A percentile compares a stretch with the other conserved stretches of the same genome.
Evolutionary conservation across 2,888 invertebrate species (phyloP).

Genomic region (Coleophora flavipennella): DNA sequence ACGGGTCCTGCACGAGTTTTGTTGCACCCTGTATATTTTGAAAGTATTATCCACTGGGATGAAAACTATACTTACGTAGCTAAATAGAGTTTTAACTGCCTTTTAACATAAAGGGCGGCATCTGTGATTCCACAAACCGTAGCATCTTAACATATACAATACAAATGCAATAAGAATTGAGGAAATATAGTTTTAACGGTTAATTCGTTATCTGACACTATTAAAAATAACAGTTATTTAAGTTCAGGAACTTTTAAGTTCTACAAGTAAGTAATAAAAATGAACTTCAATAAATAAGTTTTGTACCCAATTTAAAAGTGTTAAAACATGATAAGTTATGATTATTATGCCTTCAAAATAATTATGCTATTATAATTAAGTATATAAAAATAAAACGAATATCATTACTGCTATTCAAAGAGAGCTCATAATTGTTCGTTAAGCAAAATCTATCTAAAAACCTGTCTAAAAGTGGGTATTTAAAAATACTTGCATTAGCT

Average conservation of each 20-base stretch:
- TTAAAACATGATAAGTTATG: not conserved
- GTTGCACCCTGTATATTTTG: no score
- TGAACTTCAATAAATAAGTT: slow-evolving; percentile 5
- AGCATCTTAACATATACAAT: slow-evolving; percentile 39
- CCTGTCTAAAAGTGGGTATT: no score
- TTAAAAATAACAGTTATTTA: slow-evolving; percentile 17
- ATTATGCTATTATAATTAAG: not conserved
- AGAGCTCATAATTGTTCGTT: slow-evolving; percentile 6
- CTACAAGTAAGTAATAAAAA: slow-evolving; percentile 1
- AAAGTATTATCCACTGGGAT: no score
- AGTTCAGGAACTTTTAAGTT: slow-evolving; percentile 26
- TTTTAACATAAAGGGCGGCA: not conserved
- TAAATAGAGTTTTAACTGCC: no score
- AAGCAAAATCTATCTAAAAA: no score
- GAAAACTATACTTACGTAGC: no score
- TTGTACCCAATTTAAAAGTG: slow-evolving; percentile 7
- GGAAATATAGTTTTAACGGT: slow-evolving; percentile 12
- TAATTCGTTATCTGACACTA: slow-evolving; percentile 3
- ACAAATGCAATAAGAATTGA: slow-evolving; percentile 56
- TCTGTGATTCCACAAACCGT: no score
- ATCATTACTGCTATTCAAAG: slow-evolving; percentile 2
- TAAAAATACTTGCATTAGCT: no score
- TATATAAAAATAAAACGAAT: not conserved
- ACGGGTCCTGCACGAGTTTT: no score
- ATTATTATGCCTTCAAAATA: no score